Evolutionary conservation across 2,888 invertebrate species (phyloP).

Genomic region (Melinaea menophilus): DNA sequence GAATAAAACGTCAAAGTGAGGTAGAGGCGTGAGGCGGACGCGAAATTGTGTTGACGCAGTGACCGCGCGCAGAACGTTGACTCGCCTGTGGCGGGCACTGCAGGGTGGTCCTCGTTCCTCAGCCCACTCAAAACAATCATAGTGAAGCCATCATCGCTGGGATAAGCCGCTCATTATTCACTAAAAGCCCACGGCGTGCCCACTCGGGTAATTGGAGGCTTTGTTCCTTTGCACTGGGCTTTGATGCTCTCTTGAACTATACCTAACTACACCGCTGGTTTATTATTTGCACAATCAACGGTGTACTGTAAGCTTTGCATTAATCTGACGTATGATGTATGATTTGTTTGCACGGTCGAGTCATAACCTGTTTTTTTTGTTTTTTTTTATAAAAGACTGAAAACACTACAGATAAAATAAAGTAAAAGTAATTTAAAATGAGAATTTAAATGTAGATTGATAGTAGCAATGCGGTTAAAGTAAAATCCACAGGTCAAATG

Average conservation of each 20-base stretch:
- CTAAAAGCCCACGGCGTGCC: constrained; percentile 76
- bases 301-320: constrained; percentile 55
- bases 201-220: constrained; percentile 74
- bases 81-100: constrained; percentile 32
- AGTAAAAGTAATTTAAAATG: too few relatives aligned
- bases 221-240: constrained; percentile 71
- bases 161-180: constrained; percentile 77
- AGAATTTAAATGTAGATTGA: constrained; percentile 7
- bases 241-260: constrained; percentile 63
- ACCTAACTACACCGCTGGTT: constrained; percentile 52
- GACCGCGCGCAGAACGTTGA: constrained; percentile 37
- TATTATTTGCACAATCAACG: constrained; percentile 72
- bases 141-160: constrained; percentile 67
- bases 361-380: constrained; percentile 32
- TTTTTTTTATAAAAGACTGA: too few relatives aligned
- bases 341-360: constrained; percentile 52
- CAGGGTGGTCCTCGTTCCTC: constrained; percentile 60
- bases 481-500: constrained; percentile 37
- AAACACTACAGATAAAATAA: too few relatives aligned
- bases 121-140: constrained; percentile 66
- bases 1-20: constrained; percentile 69
- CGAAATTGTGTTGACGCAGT: constrained; percentile 65
- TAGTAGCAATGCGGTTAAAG: constrained; percentile 3
- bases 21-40: constrained; percentile 50
- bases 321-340: constrained; percentile 67